A percentile compares a stretch with the other conserved stretches of the same genome.
These are phyloP conservation scores for Bostrychus sinensis DNA, from an alignment of 2,113 vertebrate genomes.

Conservation along the genomic window DNA sequence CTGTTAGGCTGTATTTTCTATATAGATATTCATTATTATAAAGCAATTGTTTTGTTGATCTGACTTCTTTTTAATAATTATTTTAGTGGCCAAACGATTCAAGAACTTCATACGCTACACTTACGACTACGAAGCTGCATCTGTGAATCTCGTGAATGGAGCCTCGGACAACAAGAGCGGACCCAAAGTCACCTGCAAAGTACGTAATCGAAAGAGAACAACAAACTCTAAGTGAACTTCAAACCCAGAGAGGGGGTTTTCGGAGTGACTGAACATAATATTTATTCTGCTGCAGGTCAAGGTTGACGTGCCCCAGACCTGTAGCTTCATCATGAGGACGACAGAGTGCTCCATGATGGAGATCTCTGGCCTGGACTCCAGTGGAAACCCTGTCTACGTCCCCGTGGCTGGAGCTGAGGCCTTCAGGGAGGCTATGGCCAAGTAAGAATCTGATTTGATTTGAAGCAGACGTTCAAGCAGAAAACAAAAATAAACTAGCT, in stretches of 20 bases:
- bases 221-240: background rate
- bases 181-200: conserved; percentile 87
- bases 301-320: conserved; percentile 89
- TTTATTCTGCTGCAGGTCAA: conserved; percentile 80
- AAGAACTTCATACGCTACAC: conserved; percentile 85
- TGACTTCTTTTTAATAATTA: conserved; percentile 8
- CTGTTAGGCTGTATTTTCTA: background rate
- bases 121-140: conserved; percentile 87
- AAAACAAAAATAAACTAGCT: background rate
- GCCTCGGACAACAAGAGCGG: conserved; percentile 80
- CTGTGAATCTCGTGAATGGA: conserved; percentile 81
- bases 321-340: conserved; percentile 84
- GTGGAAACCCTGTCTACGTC: conserved; percentile 73
- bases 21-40: background rate
- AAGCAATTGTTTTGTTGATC: background rate
- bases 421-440: conserved; percentile 87
- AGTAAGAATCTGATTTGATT: conserved; percentile 69
- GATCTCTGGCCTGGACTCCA: conserved; percentile 61
- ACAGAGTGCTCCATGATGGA: conserved; percentile 87
- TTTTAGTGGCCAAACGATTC: conserved; percentile 83
- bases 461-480: background rate
- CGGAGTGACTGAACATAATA: background rate
- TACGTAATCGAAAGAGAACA: conserved; percentile 30
- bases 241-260: background rate
- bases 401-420: conserved; percentile 80